phyloP scores from a whole-genome alignment of 1,140 invertebrate genomes.

The Gryon sp. region DNA sequence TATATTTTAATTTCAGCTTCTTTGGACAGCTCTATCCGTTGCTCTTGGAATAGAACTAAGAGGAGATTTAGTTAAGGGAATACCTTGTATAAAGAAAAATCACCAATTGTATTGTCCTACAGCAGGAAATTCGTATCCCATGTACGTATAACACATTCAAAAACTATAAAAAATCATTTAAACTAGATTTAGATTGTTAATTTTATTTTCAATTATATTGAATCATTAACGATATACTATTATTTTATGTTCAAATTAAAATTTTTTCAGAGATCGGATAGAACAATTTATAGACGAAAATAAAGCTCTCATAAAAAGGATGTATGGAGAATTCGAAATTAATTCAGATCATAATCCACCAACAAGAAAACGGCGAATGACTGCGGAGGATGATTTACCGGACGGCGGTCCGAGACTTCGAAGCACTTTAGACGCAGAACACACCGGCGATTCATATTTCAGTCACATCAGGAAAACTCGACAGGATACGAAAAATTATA shows the following conservation, averaged over 20 bases:
- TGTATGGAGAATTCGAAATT: constrained; percentile 92
- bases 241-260: too few relatives aligned
- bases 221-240: too few relatives aligned
- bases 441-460: constrained; percentile 79
- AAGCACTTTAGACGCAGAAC: constrained; percentile 36
- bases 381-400: constrained; percentile 74
- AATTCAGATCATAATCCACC: constrained; percentile 71
- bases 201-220: too few relatives aligned
- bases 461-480: constrained; percentile 78
- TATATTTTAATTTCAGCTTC: constrained; percentile 81
- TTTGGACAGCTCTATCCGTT: constrained; percentile 92
- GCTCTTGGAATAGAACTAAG: constrained; percentile 90
- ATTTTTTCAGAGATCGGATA: constrained; percentile 87
- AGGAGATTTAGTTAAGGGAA: constrained; percentile 90
- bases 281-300: constrained; percentile 95
- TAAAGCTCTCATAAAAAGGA: constrained; percentile 93
- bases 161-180: too few relatives aligned
- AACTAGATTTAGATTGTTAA: too few relatives aligned
- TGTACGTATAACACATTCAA: too few relatives aligned
- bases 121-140: constrained; percentile 92
- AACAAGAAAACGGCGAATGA: constrained; percentile 71
- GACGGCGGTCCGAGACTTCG: constrained; percentile 77
- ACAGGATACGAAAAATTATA: constrained; percentile 80
- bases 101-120: constrained; percentile 95
- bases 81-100: constrained; percentile 92